Conservation (phyloP, 92 coral and sea anemone genomes). For the Epizoanthus scotinus region DNA sequence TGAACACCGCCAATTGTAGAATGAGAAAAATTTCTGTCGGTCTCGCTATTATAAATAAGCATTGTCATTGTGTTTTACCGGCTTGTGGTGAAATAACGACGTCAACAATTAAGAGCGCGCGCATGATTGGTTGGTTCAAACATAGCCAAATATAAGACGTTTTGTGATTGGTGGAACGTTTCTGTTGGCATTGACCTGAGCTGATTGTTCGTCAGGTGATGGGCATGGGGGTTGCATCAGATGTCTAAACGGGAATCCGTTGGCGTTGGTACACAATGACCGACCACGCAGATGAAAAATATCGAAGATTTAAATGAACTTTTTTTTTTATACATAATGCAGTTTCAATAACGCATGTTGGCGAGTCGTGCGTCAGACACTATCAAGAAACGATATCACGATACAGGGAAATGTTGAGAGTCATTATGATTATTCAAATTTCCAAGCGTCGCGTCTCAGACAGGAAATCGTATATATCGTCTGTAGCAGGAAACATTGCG, state of each 20-base stretch:
- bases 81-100: conserved; percentile 9
- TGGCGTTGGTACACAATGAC: too few species aligned
- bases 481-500: too few species aligned
- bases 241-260: conserved; percentile 5
- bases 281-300: too few species aligned
- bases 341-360: too few species aligned
- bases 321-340: too few species aligned
- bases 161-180: conserved; percentile 9
- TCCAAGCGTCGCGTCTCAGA: too few species aligned
- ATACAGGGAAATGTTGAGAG: too few species aligned
- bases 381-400: too few species aligned
- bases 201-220: conserved; percentile 39
- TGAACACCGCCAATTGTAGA: conserved; percentile 18
- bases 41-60: conserved; percentile 18
- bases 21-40: conserved; percentile 3
- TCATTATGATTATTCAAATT: too few species aligned
- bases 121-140: conserved; percentile 16
- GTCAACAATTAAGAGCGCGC: conserved; percentile 42
- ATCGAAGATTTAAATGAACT: too few species aligned
- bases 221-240: conserved; percentile 40
- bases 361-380: too few species aligned
- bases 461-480: too few species aligned
- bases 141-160: background rate
- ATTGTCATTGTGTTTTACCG: conserved; percentile 21
- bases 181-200: conserved; percentile 41